Evolutionary conservation across 1,140 invertebrate genomes (phyloP).

Genomic region (Drosophila takahashii): DNA sequence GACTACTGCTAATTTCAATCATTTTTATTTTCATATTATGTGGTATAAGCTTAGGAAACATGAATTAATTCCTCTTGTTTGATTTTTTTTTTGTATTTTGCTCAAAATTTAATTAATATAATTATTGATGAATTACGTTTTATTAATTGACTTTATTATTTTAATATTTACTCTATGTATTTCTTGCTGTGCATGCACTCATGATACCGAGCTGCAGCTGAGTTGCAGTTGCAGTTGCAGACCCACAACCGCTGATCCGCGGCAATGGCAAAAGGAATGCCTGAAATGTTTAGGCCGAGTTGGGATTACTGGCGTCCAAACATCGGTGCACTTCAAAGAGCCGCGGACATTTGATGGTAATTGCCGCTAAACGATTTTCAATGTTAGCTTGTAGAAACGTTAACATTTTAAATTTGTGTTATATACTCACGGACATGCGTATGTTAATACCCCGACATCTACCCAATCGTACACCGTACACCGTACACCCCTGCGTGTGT

Average conservation of each 20-base stretch:
- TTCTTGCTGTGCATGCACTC: slow-evolving; percentile 17
- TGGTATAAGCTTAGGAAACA: no score
- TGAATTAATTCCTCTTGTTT: no score
- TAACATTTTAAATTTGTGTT: slow-evolving; percentile 83
- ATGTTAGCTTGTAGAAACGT: slow-evolving; percentile 81
- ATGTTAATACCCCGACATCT: slow-evolving; percentile 48
- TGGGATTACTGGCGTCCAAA: slow-evolving; percentile 82
- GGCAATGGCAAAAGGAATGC: slow-evolving; percentile 73
- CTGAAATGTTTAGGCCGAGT: slow-evolving; percentile 78
- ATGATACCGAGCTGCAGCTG: slow-evolving; percentile 11
- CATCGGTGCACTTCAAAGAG: slow-evolving; percentile 73
- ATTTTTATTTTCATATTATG: no score
- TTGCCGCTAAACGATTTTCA: slow-evolving; percentile 83
- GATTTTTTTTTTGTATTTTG: no score
- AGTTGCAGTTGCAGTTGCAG: slow-evolving; percentile 33
- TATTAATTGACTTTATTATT: no score
- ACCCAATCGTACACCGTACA: slow-evolving; percentile 21
- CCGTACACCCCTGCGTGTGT: slow-evolving; percentile 42
- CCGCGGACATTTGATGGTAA: slow-evolving; percentile 80
- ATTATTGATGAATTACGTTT: no score
- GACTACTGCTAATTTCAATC: no score
- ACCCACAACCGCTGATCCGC: slow-evolving; percentile 48
- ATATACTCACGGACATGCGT: slow-evolving; percentile 77
- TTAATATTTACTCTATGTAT: background rate
- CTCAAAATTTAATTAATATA: no score